Conservation (phyloP, 2,888 invertebrate genomes). For the Brachypterus glaber region DNA sequence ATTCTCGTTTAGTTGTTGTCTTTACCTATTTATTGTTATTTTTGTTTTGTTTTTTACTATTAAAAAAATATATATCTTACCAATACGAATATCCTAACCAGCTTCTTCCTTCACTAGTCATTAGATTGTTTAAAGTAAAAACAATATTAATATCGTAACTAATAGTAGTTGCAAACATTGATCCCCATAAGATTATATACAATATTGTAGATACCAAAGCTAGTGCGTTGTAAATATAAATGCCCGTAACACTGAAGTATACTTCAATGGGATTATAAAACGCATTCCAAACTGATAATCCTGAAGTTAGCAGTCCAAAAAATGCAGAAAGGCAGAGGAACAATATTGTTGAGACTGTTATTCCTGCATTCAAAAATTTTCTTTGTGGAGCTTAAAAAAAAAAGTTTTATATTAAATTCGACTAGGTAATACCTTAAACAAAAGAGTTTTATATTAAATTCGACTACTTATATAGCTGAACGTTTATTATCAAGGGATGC, state of each 20-base stretch:
- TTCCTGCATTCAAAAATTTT: slow-evolving; percentile 37
- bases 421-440: too few species aligned
- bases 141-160: slow-evolving; percentile 36
- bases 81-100: slow-evolving; percentile 42
- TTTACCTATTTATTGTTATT: too few species aligned
- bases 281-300: slow-evolving; percentile 50
- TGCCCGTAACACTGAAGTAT: slow-evolving; percentile 47
- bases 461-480: too few species aligned
- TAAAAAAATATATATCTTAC: slow-evolving; percentile 25
- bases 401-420: too few species aligned
- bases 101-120: slow-evolving; percentile 32
- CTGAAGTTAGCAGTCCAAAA: slow-evolving; percentile 41
- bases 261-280: slow-evolving; percentile 50
- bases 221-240: slow-evolving; percentile 51
- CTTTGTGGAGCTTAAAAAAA: slow-evolving; percentile 18
- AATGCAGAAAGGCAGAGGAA: slow-evolving; percentile 44
- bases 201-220: slow-evolving; percentile 35
- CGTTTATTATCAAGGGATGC: too few species aligned
- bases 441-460: too few species aligned
- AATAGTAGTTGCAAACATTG: slow-evolving; percentile 32
- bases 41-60: too few species aligned
- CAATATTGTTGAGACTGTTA: slow-evolving; percentile 49
- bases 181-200: slow-evolving; percentile 38
- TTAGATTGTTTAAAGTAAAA: slow-evolving; percentile 33
- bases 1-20: too few species aligned